Conservation (phyloP, 2,797 vertebrate genomes). For the Discoglossus pictus region DNA sequence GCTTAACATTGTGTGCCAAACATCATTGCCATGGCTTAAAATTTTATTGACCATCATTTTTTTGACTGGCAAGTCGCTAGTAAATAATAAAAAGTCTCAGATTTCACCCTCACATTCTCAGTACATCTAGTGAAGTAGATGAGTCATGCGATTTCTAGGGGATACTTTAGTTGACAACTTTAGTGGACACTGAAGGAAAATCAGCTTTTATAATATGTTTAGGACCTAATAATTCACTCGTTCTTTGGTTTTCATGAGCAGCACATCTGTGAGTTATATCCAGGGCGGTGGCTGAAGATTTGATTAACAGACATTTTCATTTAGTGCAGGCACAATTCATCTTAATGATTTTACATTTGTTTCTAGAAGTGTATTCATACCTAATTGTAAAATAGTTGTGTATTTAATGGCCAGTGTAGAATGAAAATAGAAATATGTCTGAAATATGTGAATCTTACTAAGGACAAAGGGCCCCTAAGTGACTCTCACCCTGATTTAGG, state of each 20-base stretch:
- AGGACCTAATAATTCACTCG: constrained; percentile 54
- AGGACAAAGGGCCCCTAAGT: no score
- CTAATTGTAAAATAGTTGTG: constrained; percentile 2
- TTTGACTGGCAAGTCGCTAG: no score
- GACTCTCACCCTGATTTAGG: no score
- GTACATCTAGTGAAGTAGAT: constrained; percentile 41
- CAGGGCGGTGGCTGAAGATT: constrained; percentile 53
- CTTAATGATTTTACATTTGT: constrained; percentile 37
- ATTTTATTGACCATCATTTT: no score
- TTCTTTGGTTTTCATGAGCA: constrained; percentile 43
- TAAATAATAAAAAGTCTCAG: constrained; percentile 36
- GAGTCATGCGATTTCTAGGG: constrained; percentile 50
- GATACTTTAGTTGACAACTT: constrained; percentile 53
- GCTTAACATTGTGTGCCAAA: no score
- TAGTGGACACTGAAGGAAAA: constrained; percentile 52
- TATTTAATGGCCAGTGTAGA: no score
- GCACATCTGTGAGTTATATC: constrained; percentile 56
- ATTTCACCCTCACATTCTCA: constrained; percentile 52
- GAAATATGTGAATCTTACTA: no score
- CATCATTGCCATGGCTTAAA: no score
- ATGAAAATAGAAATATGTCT: no score
- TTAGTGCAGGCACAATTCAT: constrained; percentile 45
- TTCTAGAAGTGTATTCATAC: constrained; percentile 34
- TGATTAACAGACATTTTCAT: constrained; percentile 58
- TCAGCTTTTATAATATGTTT: constrained; percentile 40